These are phyloP conservation scores for Polyommatus icarus DNA, from an alignment of 2,888 invertebrate genomes.

Conservation along the genomic window DNA sequence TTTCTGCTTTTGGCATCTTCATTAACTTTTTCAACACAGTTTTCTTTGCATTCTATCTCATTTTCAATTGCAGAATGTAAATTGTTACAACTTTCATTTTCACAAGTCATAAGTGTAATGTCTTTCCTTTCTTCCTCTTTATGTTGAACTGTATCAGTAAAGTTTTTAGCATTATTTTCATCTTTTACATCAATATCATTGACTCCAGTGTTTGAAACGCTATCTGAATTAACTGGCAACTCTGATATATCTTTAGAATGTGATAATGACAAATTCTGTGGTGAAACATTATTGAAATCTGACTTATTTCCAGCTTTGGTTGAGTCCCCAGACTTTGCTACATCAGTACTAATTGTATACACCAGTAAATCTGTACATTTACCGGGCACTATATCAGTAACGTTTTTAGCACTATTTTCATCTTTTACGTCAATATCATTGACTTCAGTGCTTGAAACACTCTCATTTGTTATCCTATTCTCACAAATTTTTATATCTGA, in stretches of 20 bases:
- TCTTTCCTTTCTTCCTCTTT: background rate
- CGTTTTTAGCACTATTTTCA: background rate
- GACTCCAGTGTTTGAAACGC: background rate
- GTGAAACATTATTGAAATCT: background rate
- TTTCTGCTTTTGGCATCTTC: background rate
- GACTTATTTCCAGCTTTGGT: background rate
- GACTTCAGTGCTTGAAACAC: background rate
- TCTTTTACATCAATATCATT: background rate
- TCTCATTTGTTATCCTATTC: background rate
- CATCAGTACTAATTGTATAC: background rate
- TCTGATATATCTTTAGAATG: background rate
- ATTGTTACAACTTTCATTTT: background rate
- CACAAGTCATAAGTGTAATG: background rate
- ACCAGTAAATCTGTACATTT: background rate
- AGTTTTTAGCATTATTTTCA: background rate
- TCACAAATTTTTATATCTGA: slow-evolving; percentile 2
- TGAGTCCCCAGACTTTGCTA: background rate
- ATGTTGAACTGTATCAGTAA: background rate
- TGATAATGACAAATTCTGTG: background rate
- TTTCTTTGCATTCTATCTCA: background rate
- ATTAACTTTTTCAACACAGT: background rate
- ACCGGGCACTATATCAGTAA: background rate
- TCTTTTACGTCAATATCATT: background rate
- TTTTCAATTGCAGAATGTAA: background rate
- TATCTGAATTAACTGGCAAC: background rate